Conservation (phyloP, 2,113 vertebrate species). For the Hydropotes inermis region DNA sequence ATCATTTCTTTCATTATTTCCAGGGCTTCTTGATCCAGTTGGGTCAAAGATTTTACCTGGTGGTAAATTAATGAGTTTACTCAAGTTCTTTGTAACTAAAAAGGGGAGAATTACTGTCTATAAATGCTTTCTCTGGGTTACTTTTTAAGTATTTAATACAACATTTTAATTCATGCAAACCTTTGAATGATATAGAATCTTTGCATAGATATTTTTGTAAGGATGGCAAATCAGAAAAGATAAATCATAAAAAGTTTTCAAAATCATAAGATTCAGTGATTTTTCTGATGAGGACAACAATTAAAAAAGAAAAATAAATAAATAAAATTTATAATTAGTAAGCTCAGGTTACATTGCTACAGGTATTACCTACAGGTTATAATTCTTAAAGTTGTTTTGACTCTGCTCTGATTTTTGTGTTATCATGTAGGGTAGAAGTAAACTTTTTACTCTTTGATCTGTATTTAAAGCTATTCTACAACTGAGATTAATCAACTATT, state of each 20-base stretch:
- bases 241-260: not conserved
- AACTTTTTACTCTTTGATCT: not conserved
- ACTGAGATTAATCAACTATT: not conserved
- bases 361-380: not conserved
- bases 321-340: not conserved
- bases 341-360: not conserved
- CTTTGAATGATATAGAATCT: not conserved
- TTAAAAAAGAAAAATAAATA: not conserved
- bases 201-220: not conserved
- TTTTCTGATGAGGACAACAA: not conserved
- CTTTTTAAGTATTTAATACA: not conserved
- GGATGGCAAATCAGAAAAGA: not conserved
- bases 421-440: not conserved
- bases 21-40: not conserved
- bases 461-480: not conserved
- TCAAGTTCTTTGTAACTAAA: not conserved
- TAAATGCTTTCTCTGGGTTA: not conserved
- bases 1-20: not conserved
- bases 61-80: not conserved
- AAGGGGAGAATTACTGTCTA: not conserved
- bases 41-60: not conserved
- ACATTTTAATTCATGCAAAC: not conserved
- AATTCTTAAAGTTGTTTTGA: not conserved
- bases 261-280: not conserved
- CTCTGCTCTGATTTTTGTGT: not conserved